These are phyloP conservation scores for Loripinus fragilis DNA, from an alignment of 2,888 invertebrate species.

Conservation along the genomic window DNA sequence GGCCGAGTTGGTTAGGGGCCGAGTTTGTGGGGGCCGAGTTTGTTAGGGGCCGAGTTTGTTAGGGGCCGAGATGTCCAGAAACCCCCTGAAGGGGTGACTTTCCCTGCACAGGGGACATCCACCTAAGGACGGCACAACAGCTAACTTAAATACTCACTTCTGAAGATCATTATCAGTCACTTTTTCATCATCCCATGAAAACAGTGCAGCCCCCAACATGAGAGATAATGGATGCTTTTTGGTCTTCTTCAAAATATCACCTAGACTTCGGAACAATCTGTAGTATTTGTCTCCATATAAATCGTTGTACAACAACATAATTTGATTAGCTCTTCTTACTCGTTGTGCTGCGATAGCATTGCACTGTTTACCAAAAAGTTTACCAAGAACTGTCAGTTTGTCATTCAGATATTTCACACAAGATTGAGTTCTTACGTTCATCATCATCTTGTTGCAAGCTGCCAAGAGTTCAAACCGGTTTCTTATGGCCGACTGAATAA, in stretches of 20 bases:
- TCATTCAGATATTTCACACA: conserved; percentile 54
- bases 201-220: conserved; percentile 73
- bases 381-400: conserved; percentile 54
- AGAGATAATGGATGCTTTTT: conserved; percentile 51
- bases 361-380: conserved; percentile 73
- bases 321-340: conserved; percentile 70
- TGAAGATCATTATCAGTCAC: conserved; percentile 76
- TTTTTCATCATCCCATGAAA: conserved; percentile 77
- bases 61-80: too few species aligned
- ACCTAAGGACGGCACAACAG: too few species aligned
- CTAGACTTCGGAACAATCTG: conserved; percentile 63
- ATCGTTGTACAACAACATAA: conserved; percentile 70
- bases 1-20: too few species aligned
- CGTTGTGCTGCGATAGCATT: conserved; percentile 75
- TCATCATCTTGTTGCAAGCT: neutral
- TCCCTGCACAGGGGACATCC: too few species aligned
- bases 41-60: too few species aligned
- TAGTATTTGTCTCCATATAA: conserved; percentile 72
- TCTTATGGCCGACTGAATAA: neutral
- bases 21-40: too few species aligned
- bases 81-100: too few species aligned
- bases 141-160: conserved; percentile 54
- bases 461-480: neutral
- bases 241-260: conserved; percentile 43
- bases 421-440: conserved; percentile 19